phyloP scores from a whole-genome alignment of 2,888 invertebrate species.

The Hirtodrosophila cameraria region DNA sequence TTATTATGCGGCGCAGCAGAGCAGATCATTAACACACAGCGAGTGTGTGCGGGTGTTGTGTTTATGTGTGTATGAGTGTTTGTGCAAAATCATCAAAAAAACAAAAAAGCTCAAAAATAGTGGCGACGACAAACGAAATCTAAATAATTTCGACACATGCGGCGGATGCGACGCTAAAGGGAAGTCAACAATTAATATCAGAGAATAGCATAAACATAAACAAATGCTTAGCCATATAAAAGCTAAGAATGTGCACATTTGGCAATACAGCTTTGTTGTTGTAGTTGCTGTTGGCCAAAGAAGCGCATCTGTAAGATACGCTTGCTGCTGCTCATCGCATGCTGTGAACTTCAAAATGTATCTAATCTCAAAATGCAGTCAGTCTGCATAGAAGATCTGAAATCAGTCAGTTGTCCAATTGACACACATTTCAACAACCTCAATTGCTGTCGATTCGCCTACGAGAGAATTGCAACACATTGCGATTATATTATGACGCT shows the following conservation, averaged over 20 bases:
- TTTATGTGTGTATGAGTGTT: slow-evolving; percentile 9
- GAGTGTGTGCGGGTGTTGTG: slow-evolving; percentile 19
- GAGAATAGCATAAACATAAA: slow-evolving; percentile 24
- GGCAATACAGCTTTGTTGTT: slow-evolving; percentile 7
- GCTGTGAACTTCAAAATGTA: slow-evolving; percentile 17
- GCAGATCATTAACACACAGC: slow-evolving; percentile 55
- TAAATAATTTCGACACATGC: slow-evolving; percentile 53
- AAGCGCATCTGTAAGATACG: slow-evolving; percentile 41
- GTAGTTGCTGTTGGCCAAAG: not conserved
- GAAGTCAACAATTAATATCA: slow-evolving; percentile 62
- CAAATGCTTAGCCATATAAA: slow-evolving; percentile 16
- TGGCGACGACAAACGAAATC: slow-evolving; percentile 26
- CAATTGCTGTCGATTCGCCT: slow-evolving; percentile 39
- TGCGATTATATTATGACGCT: slow-evolving; percentile 34
- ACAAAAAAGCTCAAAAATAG: slow-evolving; percentile 19
- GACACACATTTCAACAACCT: slow-evolving; percentile 36
- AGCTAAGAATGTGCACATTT: slow-evolving; percentile 16
- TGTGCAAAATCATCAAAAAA: slow-evolving; percentile 29
- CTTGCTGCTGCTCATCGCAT: slow-evolving; percentile 16
- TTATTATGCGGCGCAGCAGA: slow-evolving; percentile 62
- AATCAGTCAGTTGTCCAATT: slow-evolving; percentile 37
- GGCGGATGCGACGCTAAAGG: slow-evolving; percentile 43
- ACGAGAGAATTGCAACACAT: slow-evolving; percentile 11
- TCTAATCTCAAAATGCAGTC: slow-evolving; percentile 44
- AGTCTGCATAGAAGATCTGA: slow-evolving; percentile 19